Conservation (phyloP, 2,888 invertebrate species). For the Dasysyrphus albostriatus region DNA sequence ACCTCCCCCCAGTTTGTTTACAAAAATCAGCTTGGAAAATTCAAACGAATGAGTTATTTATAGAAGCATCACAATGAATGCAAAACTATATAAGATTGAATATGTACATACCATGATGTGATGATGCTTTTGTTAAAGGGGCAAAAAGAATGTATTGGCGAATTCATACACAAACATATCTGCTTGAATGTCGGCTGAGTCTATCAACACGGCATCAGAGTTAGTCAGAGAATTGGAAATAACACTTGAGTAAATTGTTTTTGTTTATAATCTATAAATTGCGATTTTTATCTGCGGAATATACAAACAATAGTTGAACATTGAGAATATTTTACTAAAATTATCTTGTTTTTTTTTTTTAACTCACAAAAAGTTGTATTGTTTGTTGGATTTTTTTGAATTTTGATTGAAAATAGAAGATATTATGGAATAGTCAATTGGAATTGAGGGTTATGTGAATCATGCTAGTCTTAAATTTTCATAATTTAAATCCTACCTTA, state of each 20-base stretch:
- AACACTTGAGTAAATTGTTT: constrained; percentile 62
- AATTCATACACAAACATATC: not conserved
- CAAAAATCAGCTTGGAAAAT: constrained; percentile 16
- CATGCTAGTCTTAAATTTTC: no score
- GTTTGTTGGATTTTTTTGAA: no score
- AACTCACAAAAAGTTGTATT: no score
- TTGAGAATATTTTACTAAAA: not conserved
- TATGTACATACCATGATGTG: no score
- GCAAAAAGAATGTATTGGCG: not conserved
- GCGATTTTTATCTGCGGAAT: not conserved
- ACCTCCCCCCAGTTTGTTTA: constrained; percentile 58
- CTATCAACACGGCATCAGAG: constrained; percentile 39
- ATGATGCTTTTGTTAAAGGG: constrained; percentile 49
- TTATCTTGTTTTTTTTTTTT: constrained; percentile 10
- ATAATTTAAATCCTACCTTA: no score
- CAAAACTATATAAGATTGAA: constrained; percentile 40
- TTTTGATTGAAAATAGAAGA: no score
- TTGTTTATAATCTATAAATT: constrained; percentile 35
- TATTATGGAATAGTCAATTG: no score
- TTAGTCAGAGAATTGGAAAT: constrained; percentile 68
- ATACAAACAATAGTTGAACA: not conserved
- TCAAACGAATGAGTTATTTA: constrained; percentile 34
- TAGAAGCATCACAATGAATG: constrained; percentile 27
- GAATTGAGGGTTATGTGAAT: no score
- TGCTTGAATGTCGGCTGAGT: constrained; percentile 1